phyloP scores from a whole-genome alignment of 2,797 vertebrate genomes.

The Phrynocephalus guinanensis region DNA sequence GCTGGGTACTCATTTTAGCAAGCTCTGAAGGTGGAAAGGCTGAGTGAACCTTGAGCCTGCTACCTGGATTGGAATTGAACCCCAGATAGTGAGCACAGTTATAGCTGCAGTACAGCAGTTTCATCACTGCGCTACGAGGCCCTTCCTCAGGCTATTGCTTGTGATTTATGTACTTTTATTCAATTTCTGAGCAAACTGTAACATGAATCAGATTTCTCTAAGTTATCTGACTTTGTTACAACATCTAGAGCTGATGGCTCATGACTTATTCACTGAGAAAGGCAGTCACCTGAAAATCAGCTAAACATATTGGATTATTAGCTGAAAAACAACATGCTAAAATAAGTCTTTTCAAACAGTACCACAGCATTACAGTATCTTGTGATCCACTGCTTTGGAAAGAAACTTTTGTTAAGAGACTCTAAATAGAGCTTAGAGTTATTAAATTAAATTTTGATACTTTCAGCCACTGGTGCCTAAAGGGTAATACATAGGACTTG shows the following conservation, averaged over 20 bases:
- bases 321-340: conserved; percentile 1
- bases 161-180: conserved; percentile 20
- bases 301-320: not conserved
- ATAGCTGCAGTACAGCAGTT: too few relatives aligned
- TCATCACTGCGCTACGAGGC: too few relatives aligned
- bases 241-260: not conserved
- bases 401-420: not conserved
- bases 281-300: not conserved
- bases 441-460: not conserved
- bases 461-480: conserved; percentile 9
- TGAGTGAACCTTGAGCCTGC: too few relatives aligned
- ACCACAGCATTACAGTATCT: not conserved
- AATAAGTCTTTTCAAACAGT: not conserved
- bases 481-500: not conserved
- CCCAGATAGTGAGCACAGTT: too few relatives aligned
- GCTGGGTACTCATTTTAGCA: too few relatives aligned
- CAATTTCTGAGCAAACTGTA: conserved; percentile 11
- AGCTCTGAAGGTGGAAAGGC: too few relatives aligned
- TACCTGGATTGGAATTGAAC: too few relatives aligned
- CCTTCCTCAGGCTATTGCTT: not conserved
- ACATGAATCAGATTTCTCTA: conserved; percentile 11
- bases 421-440: not conserved
- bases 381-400: not conserved
- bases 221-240: conserved; percentile 13
- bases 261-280: not conserved